Conservation (phyloP, 92 coral and sea anemone species). For the Epizoanthus scotinus region DNA sequence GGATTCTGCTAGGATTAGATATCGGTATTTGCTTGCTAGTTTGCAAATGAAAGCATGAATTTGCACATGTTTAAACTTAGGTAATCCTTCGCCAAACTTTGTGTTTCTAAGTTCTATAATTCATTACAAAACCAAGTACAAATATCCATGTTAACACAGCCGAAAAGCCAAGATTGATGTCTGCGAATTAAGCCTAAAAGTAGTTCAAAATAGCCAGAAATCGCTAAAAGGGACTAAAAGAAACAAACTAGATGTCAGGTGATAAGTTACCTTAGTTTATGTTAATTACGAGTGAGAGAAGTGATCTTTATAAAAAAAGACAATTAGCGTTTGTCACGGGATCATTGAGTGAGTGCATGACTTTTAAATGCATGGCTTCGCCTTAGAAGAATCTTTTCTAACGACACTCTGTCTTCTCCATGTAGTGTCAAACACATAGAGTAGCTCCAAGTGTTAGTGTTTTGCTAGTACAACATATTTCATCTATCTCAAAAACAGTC, state of each 20-base stretch:
- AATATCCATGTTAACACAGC: background rate
- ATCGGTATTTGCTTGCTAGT: background rate
- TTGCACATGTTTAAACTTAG: background rate
- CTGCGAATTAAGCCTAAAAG: no score
- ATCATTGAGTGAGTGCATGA: background rate
- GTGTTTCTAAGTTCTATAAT: no score
- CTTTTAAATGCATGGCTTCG: background rate
- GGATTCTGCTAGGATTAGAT: background rate
- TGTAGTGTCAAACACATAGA: no score
- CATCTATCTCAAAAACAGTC: no score
- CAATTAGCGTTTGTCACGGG: no score
- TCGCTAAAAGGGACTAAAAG: background rate
- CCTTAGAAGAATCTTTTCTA: background rate
- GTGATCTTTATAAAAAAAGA: background rate
- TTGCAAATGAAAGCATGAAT: constrained; percentile 6
- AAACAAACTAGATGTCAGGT: background rate
- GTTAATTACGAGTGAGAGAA: background rate
- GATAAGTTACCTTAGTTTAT: background rate
- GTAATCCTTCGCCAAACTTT: no score
- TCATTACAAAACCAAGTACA: no score
- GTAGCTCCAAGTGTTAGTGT: no score
- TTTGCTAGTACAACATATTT: no score
- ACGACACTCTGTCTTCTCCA: no score
- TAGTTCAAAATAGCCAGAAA: background rate
- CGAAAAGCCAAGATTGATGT: background rate